Conservation (phyloP, 2,797 vertebrate species). For the Pachyuromys duprasi region DNA sequence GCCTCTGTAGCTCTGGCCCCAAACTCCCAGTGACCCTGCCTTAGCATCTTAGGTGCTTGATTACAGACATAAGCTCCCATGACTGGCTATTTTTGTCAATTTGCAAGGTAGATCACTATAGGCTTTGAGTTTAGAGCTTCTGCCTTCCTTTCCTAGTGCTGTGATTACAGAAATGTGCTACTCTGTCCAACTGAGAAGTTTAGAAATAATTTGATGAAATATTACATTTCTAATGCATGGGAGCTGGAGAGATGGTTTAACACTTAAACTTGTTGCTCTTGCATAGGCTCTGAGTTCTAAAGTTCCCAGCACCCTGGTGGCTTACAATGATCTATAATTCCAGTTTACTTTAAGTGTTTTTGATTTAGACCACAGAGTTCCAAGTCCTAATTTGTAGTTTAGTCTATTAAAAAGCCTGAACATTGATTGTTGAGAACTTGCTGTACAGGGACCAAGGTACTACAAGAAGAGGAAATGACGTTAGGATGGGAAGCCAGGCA, state of each 20-base stretch:
- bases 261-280: background rate
- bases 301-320: background rate
- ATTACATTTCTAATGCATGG: background rate
- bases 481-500: background rate
- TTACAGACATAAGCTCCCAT: background rate
- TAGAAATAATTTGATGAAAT: background rate
- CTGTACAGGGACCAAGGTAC: background rate
- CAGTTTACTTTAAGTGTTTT: slow-evolving; percentile 39
- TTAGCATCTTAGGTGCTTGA: background rate
- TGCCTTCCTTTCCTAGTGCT: background rate
- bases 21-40: too few relatives aligned
- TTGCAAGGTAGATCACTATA: background rate
- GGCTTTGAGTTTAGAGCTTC: background rate
- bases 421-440: background rate
- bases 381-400: background rate
- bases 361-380: slow-evolving; percentile 23
- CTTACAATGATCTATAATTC: background rate
- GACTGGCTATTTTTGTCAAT: background rate
- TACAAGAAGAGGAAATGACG: background rate
- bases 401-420: background rate
- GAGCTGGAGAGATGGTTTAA: background rate
- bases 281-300: background rate
- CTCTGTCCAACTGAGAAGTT: background rate
- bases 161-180: background rate
- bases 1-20: background rate